Conservation (phyloP, 2,113 vertebrate species). For the Silurus asotus region DNA sequence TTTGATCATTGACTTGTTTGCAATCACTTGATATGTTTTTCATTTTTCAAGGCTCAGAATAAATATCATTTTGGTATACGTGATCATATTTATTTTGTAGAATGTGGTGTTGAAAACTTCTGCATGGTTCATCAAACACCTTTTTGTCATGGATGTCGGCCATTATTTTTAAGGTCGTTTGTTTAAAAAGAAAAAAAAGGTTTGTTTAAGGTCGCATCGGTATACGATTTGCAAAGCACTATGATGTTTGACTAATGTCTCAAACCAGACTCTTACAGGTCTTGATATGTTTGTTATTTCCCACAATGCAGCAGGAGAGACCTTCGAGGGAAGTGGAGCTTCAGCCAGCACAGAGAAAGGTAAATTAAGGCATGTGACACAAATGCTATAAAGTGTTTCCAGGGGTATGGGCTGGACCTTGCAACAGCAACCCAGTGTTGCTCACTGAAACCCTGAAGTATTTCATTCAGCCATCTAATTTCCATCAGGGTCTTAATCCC, state of each 20-base stretch:
- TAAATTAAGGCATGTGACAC: conserved; percentile 47
- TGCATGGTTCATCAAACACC: background rate
- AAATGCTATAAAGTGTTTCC: background rate
- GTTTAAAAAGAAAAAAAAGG: background rate
- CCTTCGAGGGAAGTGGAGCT: conserved; percentile 65
- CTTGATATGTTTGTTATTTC: conserved; percentile 1
- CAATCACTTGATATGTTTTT: background rate
- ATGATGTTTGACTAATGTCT: background rate
- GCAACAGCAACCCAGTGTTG: background rate
- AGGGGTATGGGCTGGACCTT: background rate
- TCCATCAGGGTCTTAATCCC: background rate
- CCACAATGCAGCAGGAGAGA: conserved; percentile 67
- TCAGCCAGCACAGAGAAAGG: conserved; percentile 74
- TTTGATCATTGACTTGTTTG: background rate
- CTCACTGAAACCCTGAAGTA: too few species aligned
- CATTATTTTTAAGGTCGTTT: background rate
- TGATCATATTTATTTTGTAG: background rate
- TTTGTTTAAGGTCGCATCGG: background rate
- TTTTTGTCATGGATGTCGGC: background rate
- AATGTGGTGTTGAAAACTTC: background rate
- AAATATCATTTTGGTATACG: background rate
- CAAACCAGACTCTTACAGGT: background rate
- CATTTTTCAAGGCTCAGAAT: background rate
- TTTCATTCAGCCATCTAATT: background rate
- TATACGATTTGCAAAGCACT: background rate